Evolutionary conservation across 2,113 vertebrate species (phyloP).

Genomic region (Hepsetus odoe): DNA sequence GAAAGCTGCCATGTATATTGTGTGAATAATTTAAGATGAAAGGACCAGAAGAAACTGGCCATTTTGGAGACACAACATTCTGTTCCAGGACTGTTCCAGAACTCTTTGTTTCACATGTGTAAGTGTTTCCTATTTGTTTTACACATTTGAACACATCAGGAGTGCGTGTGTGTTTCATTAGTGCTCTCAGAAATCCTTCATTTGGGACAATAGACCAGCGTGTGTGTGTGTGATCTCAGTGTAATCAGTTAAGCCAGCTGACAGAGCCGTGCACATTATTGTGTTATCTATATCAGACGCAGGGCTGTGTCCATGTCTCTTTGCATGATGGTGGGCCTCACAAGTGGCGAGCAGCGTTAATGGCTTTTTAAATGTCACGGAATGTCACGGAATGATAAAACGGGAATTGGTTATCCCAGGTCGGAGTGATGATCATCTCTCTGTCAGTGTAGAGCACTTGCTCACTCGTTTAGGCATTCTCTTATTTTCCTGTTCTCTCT

Average conservation of each 20-base stretch:
- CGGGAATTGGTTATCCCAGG: constrained; percentile 80
- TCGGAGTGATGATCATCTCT: constrained; percentile 71
- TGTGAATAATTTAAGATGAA: too few species aligned
- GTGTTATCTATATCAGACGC: constrained; percentile 46
- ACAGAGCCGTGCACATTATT: constrained; percentile 46
- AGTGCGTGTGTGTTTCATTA: constrained; percentile 7
- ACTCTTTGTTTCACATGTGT: background rate
- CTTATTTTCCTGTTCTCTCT: constrained; percentile 15
- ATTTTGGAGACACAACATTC: background rate
- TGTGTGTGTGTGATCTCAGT: constrained; percentile 39
- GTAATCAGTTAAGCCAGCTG: constrained; percentile 49
- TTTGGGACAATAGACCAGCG: background rate
- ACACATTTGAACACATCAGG: background rate
- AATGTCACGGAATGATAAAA: constrained; percentile 84
- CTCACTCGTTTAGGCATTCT: constrained; percentile 34
- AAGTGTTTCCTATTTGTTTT: background rate
- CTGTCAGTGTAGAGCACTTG: constrained; percentile 16
- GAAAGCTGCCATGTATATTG: too few species aligned
- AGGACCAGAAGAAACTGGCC: too few species aligned
- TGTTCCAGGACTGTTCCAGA: background rate
- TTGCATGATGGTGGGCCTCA: constrained; percentile 72
- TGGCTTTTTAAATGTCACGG: constrained; percentile 86
- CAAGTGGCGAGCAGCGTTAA: constrained; percentile 69
- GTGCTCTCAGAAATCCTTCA: constrained; percentile 25
- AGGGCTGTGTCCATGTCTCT: constrained; percentile 39